Percentiles rank a stretch among this genome's conserved stretches.
These are phyloP conservation scores for Hipparchia sbordonii DNA, from an alignment of 2,888 invertebrate genomes.

Conservation along the genomic window DNA sequence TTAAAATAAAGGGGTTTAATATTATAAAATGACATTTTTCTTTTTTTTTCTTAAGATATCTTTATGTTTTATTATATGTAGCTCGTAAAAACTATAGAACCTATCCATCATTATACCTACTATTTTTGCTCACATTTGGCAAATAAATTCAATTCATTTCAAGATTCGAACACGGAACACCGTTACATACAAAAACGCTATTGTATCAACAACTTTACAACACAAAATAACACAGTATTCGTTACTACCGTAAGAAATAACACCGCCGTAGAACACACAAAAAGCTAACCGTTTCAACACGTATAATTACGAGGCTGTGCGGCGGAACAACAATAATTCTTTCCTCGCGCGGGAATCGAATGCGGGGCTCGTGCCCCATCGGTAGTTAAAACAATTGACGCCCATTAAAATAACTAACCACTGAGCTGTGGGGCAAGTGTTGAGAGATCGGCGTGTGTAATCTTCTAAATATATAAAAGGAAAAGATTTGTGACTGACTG, in stretches of 20 bases:
- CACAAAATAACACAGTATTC: neutral
- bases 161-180: too few relatives aligned
- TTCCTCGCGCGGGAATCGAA: slow-evolving; percentile 56
- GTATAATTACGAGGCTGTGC: slow-evolving; percentile 15
- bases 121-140: too few relatives aligned
- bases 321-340: slow-evolving; percentile 45
- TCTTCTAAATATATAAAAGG: too few relatives aligned
- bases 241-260: too few relatives aligned
- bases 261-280: slow-evolving; percentile 4
- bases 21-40: too few relatives aligned
- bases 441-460: neutral
- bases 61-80: too few relatives aligned
- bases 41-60: too few relatives aligned
- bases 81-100: too few relatives aligned
- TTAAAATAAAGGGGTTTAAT: too few relatives aligned
- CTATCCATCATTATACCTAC: too few relatives aligned
- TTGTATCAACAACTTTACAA: neutral
- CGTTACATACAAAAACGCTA: neutral
- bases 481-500: too few relatives aligned
- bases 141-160: too few relatives aligned
- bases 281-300: slow-evolving; percentile 12
- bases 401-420: slow-evolving; percentile 59
- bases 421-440: slow-evolving; percentile 26
- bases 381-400: slow-evolving; percentile 61
- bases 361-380: slow-evolving; percentile 47